A percentile compares a stretch with the other conserved stretches of the same genome.
These are phyloP conservation scores for Incurvaria masculella DNA, from an alignment of 2,888 invertebrate species.

Conservation along the genomic window DNA sequence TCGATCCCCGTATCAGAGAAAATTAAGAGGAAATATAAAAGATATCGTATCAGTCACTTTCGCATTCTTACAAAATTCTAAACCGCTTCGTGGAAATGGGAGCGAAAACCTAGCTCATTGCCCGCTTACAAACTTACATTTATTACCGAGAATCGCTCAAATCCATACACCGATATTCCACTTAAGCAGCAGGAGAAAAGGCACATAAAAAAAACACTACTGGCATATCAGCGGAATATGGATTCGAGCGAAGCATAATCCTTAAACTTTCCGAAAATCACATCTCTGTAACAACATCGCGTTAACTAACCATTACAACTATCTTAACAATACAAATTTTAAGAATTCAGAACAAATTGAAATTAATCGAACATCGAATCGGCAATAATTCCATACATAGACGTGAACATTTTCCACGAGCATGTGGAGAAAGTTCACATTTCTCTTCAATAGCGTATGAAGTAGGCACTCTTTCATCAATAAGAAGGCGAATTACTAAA, in stretches of 20 bases:
- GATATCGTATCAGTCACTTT: background rate
- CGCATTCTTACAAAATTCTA: background rate
- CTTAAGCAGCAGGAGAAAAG: constrained; percentile 1
- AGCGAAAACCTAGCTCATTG: background rate
- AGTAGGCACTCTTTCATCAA: background rate
- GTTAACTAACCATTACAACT: background rate
- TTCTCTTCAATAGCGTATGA: background rate
- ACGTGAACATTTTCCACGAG: background rate
- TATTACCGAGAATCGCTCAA: background rate
- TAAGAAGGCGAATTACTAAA: background rate
- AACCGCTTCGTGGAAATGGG: background rate
- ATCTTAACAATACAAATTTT: background rate
- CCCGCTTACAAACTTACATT: background rate
- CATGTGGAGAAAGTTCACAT: background rate
- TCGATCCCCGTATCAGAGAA: background rate
- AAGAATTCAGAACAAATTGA: background rate
- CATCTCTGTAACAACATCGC: background rate
- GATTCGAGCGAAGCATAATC: background rate
- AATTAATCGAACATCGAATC: background rate
- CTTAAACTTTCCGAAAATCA: background rate
- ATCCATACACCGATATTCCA: background rate
- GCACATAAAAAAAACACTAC: constrained; percentile 1
- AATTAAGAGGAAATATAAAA: background rate
- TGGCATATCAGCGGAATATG: background rate
- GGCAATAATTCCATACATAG: too few relatives aligned